Evolutionary conservation across 2,797 vertebrate genomes (phyloP).

Genomic region (Emydoidea blandingii): DNA sequence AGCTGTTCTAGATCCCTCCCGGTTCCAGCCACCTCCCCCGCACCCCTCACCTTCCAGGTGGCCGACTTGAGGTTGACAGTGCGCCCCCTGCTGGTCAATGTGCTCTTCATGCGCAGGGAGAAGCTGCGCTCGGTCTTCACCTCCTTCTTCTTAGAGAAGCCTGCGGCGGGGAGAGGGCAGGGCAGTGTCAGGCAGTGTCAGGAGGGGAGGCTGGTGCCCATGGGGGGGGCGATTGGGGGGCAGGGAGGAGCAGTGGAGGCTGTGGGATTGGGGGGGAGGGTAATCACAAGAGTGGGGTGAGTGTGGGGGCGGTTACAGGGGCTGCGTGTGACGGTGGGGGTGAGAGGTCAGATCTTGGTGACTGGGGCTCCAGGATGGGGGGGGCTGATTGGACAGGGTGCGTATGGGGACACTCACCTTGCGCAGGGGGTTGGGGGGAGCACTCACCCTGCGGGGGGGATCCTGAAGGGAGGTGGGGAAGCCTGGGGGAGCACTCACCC

Average conservation of each 20-base stretch:
- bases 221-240: accelerated
- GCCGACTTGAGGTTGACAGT: conserved; percentile 92
- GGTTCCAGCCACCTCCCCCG: accelerated
- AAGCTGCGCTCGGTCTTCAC: conserved; percentile 81
- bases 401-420: too few relatives aligned
- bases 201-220: neutral
- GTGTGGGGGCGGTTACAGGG: neutral
- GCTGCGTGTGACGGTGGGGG: too few relatives aligned
- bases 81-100: conserved; percentile 88
- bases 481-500: neutral
- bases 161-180: conserved; percentile 58
- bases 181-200: accelerated
- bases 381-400: too few relatives aligned
- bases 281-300: neutral
- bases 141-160: conserved; percentile 78
- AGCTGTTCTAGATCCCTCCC: too few relatives aligned
- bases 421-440: too few relatives aligned
- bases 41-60: conserved; percentile 84
- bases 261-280: too few relatives aligned
- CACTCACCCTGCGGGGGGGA: neutral
- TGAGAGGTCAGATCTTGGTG: too few relatives aligned
- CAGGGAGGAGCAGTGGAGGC: neutral
- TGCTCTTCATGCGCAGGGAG: conserved; percentile 91
- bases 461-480: neutral
- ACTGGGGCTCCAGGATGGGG: too few relatives aligned